These are phyloP conservation scores for Halcyon badia DNA, from an alignment of 2,797 vertebrate species.

Conservation along the genomic window DNA sequence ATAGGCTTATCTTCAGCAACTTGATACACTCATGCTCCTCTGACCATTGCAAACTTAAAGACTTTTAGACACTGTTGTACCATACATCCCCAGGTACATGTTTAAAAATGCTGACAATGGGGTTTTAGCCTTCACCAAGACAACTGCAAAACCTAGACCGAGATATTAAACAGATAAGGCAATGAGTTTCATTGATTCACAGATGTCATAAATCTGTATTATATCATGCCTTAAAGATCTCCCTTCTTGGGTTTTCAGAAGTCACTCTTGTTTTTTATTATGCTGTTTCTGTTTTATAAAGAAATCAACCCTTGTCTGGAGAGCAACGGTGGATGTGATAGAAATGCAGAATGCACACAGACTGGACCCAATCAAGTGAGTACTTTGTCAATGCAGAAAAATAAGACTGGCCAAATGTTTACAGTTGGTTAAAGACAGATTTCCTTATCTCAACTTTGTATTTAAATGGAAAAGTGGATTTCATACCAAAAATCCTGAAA, in stretches of 20 bases:
- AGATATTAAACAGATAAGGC: neutral
- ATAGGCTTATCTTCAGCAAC: neutral
- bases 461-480: neutral
- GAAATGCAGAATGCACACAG: slow-evolving; percentile 90
- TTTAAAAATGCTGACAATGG: neutral
- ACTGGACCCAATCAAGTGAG: slow-evolving; percentile 92
- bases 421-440: neutral
- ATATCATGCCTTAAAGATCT: neutral
- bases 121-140: neutral
- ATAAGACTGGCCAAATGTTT: neutral
- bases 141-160: neutral
- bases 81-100: neutral
- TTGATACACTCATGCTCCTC: neutral
- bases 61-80: neutral
- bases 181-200: neutral
- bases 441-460: neutral
- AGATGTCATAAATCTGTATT: neutral
- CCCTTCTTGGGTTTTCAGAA: neutral
- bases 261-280: neutral
- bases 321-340: slow-evolving; percentile 86
- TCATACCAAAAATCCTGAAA: neutral
- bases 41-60: neutral
- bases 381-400: neutral
- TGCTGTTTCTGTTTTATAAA: slow-evolving; percentile 71
- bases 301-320: slow-evolving; percentile 92